Evolutionary conservation across 2,888 invertebrate genomes (phyloP).

Genomic region (Blastobasis lacticolella): DNA sequence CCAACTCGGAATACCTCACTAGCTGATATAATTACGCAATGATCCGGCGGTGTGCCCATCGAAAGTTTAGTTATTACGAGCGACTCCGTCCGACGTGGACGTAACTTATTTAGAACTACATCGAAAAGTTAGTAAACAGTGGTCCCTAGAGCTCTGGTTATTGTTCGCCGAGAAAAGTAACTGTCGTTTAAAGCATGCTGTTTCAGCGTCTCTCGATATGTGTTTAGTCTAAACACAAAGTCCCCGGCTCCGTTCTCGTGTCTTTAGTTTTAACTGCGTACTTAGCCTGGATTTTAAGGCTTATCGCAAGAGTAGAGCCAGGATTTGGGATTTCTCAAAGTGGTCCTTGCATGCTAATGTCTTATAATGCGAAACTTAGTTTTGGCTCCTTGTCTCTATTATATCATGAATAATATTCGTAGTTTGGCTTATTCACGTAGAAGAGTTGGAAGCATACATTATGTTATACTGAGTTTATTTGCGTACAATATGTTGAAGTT

Average conservation of each 20-base stretch:
- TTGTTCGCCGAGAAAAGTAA: conserved; percentile 11
- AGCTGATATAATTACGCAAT: not conserved
- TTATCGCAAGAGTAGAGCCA: conserved; percentile 9
- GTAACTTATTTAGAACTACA: conserved; percentile 25
- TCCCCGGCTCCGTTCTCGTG: conserved; percentile 14
- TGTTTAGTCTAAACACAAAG: conserved; percentile 27
- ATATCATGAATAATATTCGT: not conserved
- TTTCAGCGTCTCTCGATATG: conserved; percentile 16
- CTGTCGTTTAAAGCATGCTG: conserved; percentile 26
- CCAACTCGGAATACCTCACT: conserved; percentile 14
- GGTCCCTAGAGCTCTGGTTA: conserved; percentile 17
- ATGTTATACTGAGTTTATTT: too few species aligned
- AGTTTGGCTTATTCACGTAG: too few species aligned
- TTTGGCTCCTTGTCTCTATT: not conserved
- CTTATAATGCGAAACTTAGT: not conserved
- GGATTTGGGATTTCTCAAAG: conserved; percentile 2
- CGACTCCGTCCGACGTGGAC: conserved; percentile 1
- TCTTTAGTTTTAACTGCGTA: conserved; percentile 26
- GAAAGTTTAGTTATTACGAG: not conserved
- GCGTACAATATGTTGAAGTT: not conserved
- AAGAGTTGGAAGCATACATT: too few species aligned
- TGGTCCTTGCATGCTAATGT: conserved; percentile 2
- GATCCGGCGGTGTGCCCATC: too few species aligned
- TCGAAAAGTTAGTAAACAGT: conserved; percentile 25
- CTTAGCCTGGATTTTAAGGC: conserved; percentile 22